Evolutionary conservation across 1,140 invertebrate genomes (phyloP).

Genomic region (honey bee (Apis mellifera)): DNA sequence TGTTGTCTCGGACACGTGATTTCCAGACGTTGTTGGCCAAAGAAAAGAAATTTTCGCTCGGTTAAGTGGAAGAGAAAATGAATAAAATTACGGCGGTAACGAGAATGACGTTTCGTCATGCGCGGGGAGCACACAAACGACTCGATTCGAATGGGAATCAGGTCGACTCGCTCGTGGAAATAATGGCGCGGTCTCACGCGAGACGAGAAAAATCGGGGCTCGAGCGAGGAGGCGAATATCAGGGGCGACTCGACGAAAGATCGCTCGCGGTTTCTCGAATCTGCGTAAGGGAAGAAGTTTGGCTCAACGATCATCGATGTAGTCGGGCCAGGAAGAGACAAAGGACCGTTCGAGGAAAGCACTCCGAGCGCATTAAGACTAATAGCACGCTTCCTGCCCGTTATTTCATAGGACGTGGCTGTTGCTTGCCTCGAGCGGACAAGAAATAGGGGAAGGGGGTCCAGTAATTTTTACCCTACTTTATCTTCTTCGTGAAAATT

Average conservation of each 20-base stretch:
- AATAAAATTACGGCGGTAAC: neutral
- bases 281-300: no score
- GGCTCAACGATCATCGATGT: neutral
- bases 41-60: neutral
- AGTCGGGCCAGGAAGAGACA: neutral
- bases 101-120: slow-evolving; percentile 15
- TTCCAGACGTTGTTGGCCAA: no score
- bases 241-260: neutral
- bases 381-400: slow-evolving; percentile 10
- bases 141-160: slow-evolving; percentile 12
- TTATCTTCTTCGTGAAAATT: no score
- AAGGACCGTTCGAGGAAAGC: slow-evolving; percentile 4
- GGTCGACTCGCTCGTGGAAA: neutral
- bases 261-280: neutral
- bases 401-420: neutral
- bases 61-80: neutral
- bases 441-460: no score
- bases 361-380: slow-evolving; percentile 23
- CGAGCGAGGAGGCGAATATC: neutral
- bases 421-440: neutral
- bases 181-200: slow-evolving; percentile 9
- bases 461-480: no score
- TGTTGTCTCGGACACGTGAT: no score
- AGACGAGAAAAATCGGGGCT: slow-evolving; percentile 4
- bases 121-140: neutral